Evolutionary conservation across 2,888 invertebrate species (phyloP).

Genomic region (Steinernema hermaphroditum): DNA sequence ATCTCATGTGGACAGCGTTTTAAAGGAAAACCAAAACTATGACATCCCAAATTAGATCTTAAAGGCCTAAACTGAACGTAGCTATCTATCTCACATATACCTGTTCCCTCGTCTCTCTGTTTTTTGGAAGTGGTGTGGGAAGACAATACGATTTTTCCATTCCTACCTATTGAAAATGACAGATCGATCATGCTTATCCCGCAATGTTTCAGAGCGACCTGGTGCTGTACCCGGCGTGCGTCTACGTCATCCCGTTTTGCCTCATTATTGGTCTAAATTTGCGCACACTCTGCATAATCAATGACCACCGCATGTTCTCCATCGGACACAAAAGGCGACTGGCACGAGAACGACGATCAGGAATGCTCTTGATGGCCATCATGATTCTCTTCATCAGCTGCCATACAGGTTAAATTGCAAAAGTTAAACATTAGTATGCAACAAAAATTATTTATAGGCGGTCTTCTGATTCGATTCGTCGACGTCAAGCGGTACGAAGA

Average conservation of each 20-base stretch:
- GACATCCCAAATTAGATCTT: too few relatives aligned
- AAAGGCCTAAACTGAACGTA: too few relatives aligned
- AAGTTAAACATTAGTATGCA: background rate
- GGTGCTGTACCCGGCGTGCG: conserved; percentile 58
- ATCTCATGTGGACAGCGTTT: too few relatives aligned
- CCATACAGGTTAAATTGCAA: conserved; percentile 55
- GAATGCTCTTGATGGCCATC: conserved; percentile 63
- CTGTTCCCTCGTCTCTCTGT: too few relatives aligned
- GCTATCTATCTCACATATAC: too few relatives aligned
- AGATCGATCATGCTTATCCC: too few relatives aligned
- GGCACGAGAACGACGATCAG: conserved; percentile 55
- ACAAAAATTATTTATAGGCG: conserved; percentile 44
- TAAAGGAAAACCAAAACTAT: too few relatives aligned
- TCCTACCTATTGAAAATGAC: too few relatives aligned
- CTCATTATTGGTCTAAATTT: conserved; percentile 61
- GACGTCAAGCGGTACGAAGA: conserved; percentile 52
- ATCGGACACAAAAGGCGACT: conserved; percentile 45
- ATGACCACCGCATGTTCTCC: conserved; percentile 35
- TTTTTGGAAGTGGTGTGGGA: too few relatives aligned
- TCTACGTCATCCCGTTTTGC: conserved; percentile 60
- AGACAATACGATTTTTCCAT: too few relatives aligned
- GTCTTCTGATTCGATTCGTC: conserved; percentile 60
- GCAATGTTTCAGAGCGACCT: conserved; percentile 54
- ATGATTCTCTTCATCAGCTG: conserved; percentile 63
- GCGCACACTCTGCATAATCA: conserved; percentile 52